A percentile compares a stretch with the other conserved stretches of the same genome.
Evolutionary conservation across 2,797 vertebrate genomes (phyloP).

Genomic region (Sternarchorhynchus goeldii): DNA sequence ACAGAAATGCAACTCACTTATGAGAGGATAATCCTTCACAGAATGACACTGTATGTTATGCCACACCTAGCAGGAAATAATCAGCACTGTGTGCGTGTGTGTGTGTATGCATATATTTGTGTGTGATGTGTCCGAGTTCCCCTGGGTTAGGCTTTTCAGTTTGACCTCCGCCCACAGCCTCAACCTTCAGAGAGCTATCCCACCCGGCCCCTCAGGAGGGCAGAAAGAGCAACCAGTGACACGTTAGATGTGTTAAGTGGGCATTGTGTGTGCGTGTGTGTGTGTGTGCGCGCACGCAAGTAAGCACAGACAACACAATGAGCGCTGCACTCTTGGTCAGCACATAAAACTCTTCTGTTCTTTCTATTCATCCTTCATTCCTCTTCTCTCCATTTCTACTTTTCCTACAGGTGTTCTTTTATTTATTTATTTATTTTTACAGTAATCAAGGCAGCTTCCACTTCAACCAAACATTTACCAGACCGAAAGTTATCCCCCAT

Average conservation of each 20-base stretch:
- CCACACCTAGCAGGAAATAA: constrained; percentile 27
- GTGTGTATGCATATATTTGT: neutral
- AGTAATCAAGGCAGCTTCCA: constrained; percentile 10
- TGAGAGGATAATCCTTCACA: neutral
- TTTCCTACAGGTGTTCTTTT: neutral
- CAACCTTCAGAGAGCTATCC: constrained; percentile 4
- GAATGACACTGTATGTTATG: constrained; percentile 7
- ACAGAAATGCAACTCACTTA: neutral
- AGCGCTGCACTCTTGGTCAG: constrained; percentile 2
- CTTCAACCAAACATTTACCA: constrained; percentile 17
- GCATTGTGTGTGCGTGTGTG: constrained; percentile 12
- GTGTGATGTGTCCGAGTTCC: neutral
- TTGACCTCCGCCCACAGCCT: neutral
- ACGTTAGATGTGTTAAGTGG: constrained; percentile 15
- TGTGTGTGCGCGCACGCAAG: neutral
- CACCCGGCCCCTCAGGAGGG: neutral
- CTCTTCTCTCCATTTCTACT: neutral
- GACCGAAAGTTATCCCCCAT: constrained; percentile 11
- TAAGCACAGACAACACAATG: constrained; percentile 2
- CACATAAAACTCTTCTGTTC: neutral
- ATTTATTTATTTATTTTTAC: neutral
- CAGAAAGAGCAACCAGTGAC: constrained; percentile 16
- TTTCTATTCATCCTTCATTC: constrained; percentile 29
- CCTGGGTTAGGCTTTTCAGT: neutral
- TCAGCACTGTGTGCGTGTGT: constrained; percentile 2